Evolutionary conservation across 2,113 vertebrate genomes (phyloP), one percentile per base, ranked within the genome.

Genomic region (Seriola dumerili): DNA sequence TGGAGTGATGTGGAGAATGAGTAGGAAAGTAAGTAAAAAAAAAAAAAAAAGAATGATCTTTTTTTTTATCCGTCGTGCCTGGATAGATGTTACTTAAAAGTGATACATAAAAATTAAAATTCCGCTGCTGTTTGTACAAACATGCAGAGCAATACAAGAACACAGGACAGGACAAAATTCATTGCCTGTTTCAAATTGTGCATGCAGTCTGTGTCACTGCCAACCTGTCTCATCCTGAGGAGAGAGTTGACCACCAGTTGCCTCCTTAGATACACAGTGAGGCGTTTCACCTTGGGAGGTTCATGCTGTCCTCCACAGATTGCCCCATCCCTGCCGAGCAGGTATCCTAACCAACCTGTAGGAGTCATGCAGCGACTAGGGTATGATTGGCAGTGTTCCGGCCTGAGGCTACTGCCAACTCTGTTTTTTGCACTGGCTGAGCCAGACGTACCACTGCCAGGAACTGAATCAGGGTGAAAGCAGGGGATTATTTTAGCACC

Each of bases 361-460:
- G 32, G 62, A 85, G 70, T 75, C 58, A 48, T 44, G 69, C 73
- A 48, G 76, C 8, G 46, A 74, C 14, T 34, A 50, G 34, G 16
- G 32, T 38, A 58, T 72, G 80, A 70, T 71, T 84, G 87, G 71
- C 71, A 70, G 66, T 8, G 32, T 72, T 81, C 64, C 61, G 66
- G 32, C 55, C 14, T 73, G 65, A 38, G 40, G 36, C 38, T 21
- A 2, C 34, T 84, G 83, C 80, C 85, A 89, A 66, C 80, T 72
- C 84, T 67, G 69, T 78, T 83, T 79, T 83, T 80, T 70, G 38
- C 58, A 64, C 34, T 62, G 46, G 40, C 71, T 23, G 55, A 81
- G 75, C 23, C 58, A 84, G 73, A 82, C 19, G 3, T 48, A 67
- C 11, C 23, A 38, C 44, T 74, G 59, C 67, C 74, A 85, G 57